Percentiles rank a stretch among this genome's conserved stretches.
Evolutionary conservation across 1,140 invertebrate species (phyloP).

Genomic region (Monochamus saltuarius): DNA sequence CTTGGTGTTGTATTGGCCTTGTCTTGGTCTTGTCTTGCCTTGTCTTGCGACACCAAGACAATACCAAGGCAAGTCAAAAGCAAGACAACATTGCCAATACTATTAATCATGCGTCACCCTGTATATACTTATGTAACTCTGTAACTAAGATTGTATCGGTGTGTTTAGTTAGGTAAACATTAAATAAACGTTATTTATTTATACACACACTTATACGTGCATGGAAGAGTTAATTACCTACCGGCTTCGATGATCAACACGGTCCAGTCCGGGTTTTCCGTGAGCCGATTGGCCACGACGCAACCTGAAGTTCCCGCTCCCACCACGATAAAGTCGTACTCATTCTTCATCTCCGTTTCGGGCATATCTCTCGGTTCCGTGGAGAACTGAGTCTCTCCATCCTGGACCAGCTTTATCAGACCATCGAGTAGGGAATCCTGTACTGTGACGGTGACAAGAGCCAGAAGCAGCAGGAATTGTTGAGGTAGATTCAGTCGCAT

Average conservation of each 20-base stretch:
- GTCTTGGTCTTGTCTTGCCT: no score
- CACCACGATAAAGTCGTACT: conserved; percentile 61
- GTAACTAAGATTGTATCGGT: no score
- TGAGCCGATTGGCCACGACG: conserved; percentile 62
- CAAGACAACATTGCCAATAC: no score
- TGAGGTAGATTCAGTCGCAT: neutral
- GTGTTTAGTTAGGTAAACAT: no score
- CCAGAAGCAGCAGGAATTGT: neutral
- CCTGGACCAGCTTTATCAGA: conserved; percentile 35
- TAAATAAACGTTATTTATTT: no score
- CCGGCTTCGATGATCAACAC: conserved; percentile 65
- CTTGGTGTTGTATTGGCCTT: no score
- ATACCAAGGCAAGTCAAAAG: no score
- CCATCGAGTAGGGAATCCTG: conserved; percentile 40
- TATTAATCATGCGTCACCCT: no score
- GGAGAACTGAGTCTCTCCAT: conserved; percentile 36
- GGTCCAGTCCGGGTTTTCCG: conserved; percentile 55
- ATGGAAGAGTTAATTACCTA: no score
- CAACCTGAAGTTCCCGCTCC: conserved; percentile 67
- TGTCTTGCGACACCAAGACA: no score
- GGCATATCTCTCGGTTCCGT: conserved; percentile 38
- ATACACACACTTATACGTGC: no score
- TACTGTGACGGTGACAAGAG: neutral
- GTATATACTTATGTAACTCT: no score
- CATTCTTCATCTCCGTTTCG: conserved; percentile 48